Evolutionary conservation across 2,888 invertebrate genomes (phyloP).

Genomic region (Loripinus fragilis): DNA sequence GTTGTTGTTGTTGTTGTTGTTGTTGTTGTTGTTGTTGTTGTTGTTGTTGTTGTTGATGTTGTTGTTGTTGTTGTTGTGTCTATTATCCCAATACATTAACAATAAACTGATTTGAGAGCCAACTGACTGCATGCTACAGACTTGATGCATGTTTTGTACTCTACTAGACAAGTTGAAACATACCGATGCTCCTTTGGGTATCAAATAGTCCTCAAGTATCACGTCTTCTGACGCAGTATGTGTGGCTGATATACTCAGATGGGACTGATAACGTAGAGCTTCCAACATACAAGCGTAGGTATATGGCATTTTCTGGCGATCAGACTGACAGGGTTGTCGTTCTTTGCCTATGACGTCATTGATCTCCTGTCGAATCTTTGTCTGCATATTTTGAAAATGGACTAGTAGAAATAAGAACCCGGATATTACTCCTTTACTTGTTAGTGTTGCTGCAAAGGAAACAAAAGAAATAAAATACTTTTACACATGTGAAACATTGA

Average conservation of each 20-base stretch:
- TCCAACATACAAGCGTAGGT: constrained; percentile 73
- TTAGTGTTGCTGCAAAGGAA: constrained; percentile 60
- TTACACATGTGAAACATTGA: too few relatives aligned
- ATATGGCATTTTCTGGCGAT: constrained; percentile 64
- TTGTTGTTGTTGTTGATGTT: too few relatives aligned
- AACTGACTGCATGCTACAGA: too few relatives aligned
- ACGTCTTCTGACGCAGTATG: constrained; percentile 64
- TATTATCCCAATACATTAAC: too few relatives aligned
- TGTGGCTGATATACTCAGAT: constrained; percentile 73
- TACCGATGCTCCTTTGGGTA: constrained; percentile 64
- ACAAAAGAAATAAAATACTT: too few relatives aligned
- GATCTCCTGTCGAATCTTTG: constrained; percentile 71
- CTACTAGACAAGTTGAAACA: too few relatives aligned
- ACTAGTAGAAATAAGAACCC: constrained; percentile 67
- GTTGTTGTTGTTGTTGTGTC: too few relatives aligned
- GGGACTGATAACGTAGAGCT: constrained; percentile 67
- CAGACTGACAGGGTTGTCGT: constrained; percentile 54
- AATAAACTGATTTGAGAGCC: too few relatives aligned
- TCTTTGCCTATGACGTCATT: constrained; percentile 64
- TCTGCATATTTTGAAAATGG: constrained; percentile 67
- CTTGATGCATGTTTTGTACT: too few relatives aligned
- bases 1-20: too few relatives aligned
- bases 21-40: too few relatives aligned
- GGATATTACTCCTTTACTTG: constrained; percentile 63
- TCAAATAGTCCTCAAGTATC: constrained; percentile 56